Percentiles rank a stretch among this genome's conserved stretches.
These are phyloP conservation scores for Caenorhabditis auriculariae DNA, from an alignment of 2,888 invertebrate genomes.

Conservation along the genomic window DNA sequence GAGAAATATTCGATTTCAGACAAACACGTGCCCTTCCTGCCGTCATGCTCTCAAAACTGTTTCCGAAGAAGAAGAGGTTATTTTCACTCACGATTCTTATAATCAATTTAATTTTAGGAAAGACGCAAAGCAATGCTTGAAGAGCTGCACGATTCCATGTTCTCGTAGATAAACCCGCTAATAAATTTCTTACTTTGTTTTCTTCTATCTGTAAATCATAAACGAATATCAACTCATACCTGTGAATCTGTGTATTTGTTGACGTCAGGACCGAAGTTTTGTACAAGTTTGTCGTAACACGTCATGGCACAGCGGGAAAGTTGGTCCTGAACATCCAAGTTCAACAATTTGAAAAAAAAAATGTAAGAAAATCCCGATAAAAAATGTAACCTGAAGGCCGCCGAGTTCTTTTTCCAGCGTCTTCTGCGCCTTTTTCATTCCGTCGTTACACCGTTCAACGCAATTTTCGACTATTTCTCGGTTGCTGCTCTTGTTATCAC, in stretches of 20 bases:
- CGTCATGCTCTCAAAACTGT: conserved; percentile 14
- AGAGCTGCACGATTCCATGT: conserved; percentile 27
- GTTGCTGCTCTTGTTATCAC: conserved; percentile 43
- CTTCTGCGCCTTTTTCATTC: conserved; percentile 51
- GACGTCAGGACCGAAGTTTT: conserved; percentile 46
- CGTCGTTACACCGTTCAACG: conserved; percentile 51
- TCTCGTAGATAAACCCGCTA: neutral
- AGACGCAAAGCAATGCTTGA: conserved; percentile 7
- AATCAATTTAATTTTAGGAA: conserved; percentile 1
- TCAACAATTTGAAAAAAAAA: neutral
- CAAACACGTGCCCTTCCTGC: conserved; percentile 19
- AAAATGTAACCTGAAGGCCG: conserved; percentile 26
- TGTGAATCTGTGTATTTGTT: conserved; percentile 41
- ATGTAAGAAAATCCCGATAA: neutral
- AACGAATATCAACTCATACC: conserved; percentile 5
- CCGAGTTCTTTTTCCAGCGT: conserved; percentile 50
- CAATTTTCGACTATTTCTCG: conserved; percentile 53
- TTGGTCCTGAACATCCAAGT: conserved; percentile 32
- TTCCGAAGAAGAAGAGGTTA: conserved; percentile 2
- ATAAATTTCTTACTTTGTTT: neutral
- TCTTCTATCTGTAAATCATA: neutral
- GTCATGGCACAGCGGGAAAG: conserved; percentile 55
- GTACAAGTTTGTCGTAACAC: conserved; percentile 53
- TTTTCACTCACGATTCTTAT: neutral
- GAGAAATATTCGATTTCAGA: neutral